phyloP scores from a whole-genome alignment of 2,797 vertebrate species.

The Channallabes apus region DNA sequence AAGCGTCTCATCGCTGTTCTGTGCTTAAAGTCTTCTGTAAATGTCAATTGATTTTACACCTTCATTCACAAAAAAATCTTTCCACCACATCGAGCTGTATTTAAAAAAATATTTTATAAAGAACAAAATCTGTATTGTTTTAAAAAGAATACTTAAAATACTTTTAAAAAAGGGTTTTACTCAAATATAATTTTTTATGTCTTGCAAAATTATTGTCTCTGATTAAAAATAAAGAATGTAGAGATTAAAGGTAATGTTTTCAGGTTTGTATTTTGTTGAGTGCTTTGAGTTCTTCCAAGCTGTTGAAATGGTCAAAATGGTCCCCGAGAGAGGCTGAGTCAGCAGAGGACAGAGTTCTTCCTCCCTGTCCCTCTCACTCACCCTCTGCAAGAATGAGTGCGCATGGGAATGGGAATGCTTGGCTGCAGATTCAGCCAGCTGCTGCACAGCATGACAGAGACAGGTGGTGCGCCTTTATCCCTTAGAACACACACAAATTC shows the following conservation, averaged over 20 bases:
- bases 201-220: neutral
- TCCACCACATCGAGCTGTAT: too few species aligned
- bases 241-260: neutral
- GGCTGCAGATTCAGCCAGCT: constrained; percentile 65
- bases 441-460: constrained; percentile 69
- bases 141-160: too few species aligned
- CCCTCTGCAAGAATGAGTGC: constrained; percentile 4
- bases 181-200: neutral
- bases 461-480: constrained; percentile 71
- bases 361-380: neutral
- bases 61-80: too few species aligned
- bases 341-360: neutral
- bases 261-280: neutral
- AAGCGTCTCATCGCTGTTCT: too few species aligned
- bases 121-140: too few species aligned
- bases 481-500: constrained; percentile 32
- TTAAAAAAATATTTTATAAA: too few species aligned
- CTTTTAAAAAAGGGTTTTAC: too few species aligned
- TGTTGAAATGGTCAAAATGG: neutral
- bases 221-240: neutral
- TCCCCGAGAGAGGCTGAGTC: neutral
- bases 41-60: too few species aligned
- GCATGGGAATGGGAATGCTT: constrained; percentile 39
- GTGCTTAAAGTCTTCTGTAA: too few species aligned
- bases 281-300: neutral